Evolutionary conservation across 2,888 invertebrate species (phyloP).

Genomic region (Pseudanteris insignis): DNA sequence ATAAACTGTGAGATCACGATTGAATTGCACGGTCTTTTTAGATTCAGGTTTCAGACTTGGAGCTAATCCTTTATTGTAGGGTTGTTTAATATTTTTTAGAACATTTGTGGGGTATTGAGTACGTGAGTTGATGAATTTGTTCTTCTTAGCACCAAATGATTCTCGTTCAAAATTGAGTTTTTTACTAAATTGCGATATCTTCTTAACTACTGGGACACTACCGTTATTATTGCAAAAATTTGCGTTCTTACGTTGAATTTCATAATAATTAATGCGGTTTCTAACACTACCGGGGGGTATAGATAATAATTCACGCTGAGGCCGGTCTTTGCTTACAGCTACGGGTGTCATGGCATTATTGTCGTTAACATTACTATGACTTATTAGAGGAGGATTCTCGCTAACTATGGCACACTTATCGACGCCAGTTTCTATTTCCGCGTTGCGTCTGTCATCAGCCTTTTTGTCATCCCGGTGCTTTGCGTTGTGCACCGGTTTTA

Average conservation of each 20-base stretch:
- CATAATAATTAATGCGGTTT: constrained; percentile 62
- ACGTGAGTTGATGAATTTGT: background rate
- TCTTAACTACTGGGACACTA: constrained; percentile 46
- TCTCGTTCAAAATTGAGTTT: constrained; percentile 3
- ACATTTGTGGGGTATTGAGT: background rate
- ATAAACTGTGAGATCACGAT: constrained; percentile 49
- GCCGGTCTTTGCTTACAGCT: constrained; percentile 62
- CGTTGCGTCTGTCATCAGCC: constrained; percentile 31
- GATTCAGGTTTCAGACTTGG: constrained; percentile 45
- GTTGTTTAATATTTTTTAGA: constrained; percentile 26
- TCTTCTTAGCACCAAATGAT: constrained; percentile 1
- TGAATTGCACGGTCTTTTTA: constrained; percentile 58
- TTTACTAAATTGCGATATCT: constrained; percentile 9
- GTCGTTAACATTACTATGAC: constrained; percentile 59
- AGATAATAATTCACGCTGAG: constrained; percentile 52
- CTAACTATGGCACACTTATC: constrained; percentile 62
- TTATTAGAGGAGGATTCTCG: constrained; percentile 45
- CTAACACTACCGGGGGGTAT: constrained; percentile 63
- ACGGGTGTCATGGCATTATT: constrained; percentile 62
- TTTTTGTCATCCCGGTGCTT: constrained; percentile 18
- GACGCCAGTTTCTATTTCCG: constrained; percentile 43
- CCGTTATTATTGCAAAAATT: constrained; percentile 53
- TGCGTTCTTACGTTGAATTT: constrained; percentile 53
- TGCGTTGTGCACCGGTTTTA: constrained; percentile 49
- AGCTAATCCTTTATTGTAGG: constrained; percentile 47